Conservation (phyloP, 2,113 vertebrate species). For the Dunckerocampus dactyliophorus region DNA sequence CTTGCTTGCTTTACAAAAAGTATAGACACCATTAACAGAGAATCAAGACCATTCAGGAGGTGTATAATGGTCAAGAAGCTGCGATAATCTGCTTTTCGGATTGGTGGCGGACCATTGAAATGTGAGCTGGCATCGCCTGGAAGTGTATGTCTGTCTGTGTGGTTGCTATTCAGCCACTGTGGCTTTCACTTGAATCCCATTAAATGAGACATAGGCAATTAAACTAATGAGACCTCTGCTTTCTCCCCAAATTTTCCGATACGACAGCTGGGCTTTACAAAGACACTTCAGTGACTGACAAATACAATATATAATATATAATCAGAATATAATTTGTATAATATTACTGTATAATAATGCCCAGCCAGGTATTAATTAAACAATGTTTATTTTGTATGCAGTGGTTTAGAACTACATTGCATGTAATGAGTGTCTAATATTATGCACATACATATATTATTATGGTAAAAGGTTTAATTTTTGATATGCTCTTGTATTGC, state of each 20-base stretch:
- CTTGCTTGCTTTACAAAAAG: constrained; percentile 56
- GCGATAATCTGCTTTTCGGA: constrained; percentile 59
- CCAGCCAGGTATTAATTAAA: no score
- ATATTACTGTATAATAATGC: no score
- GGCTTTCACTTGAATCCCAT: constrained; percentile 42
- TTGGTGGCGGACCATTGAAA: constrained; percentile 46
- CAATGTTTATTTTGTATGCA: no score
- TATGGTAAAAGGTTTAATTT: no score
- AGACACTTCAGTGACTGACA: background rate
- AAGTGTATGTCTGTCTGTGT: constrained; percentile 39
- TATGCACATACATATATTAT: no score
- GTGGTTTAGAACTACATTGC: no score
- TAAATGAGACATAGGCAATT: constrained; percentile 12
- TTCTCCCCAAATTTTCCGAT: background rate
- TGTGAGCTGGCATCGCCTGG: constrained; percentile 37
- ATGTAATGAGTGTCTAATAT: no score
- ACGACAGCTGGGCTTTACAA: constrained; percentile 1
- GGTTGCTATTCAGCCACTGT: constrained; percentile 39
- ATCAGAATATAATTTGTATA: no score
- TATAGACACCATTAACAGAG: constrained; percentile 39
- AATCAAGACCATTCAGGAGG: constrained; percentile 50
- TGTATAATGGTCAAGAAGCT: constrained; percentile 55
- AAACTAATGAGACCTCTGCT: constrained; percentile 21
- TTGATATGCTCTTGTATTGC: no score
- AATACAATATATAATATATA: no score